Percentiles rank a stretch among this genome's conserved stretches.
Evolutionary conservation across 2,797 vertebrate genomes (phyloP).

Genomic region (Brotula barbata): DNA sequence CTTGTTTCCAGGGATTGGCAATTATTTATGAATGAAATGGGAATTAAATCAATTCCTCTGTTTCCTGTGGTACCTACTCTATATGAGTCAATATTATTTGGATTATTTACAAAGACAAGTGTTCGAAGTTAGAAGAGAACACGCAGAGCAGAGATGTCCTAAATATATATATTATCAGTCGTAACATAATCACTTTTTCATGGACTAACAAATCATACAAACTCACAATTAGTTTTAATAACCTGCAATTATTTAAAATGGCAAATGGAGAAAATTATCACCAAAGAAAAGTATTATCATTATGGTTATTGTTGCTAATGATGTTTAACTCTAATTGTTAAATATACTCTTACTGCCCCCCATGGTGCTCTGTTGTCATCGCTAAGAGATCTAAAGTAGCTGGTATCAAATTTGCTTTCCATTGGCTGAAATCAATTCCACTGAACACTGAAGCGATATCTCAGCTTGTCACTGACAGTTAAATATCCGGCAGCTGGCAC

Average conservation of each 20-base stretch:
- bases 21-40: conserved; percentile 27
- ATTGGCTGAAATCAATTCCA: conserved; percentile 12
- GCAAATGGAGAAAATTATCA: not conserved
- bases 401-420: not conserved
- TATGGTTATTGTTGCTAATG: not conserved
- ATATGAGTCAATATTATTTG: conserved; percentile 4
- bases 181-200: not conserved
- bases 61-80: conserved; percentile 6
- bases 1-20: conserved; percentile 16
- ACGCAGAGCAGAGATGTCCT: not conserved
- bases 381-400: conserved; percentile 4
- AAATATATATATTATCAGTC: not conserved
- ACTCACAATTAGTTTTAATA: not conserved
- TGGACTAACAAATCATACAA: not conserved
- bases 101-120: not conserved
- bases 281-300: not conserved
- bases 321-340: not conserved
- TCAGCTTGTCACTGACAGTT: conserved; percentile 41
- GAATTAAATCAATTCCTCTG: conserved; percentile 8
- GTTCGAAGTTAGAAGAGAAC: not conserved
- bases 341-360: too few relatives aligned
- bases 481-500: conserved; percentile 51
- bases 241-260: not conserved
- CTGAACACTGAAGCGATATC: conserved; percentile 11
- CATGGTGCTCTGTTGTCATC: not conserved